phyloP scores from a whole-genome alignment of 2,888 invertebrate species.

The Isotomurus palustris region DNA sequence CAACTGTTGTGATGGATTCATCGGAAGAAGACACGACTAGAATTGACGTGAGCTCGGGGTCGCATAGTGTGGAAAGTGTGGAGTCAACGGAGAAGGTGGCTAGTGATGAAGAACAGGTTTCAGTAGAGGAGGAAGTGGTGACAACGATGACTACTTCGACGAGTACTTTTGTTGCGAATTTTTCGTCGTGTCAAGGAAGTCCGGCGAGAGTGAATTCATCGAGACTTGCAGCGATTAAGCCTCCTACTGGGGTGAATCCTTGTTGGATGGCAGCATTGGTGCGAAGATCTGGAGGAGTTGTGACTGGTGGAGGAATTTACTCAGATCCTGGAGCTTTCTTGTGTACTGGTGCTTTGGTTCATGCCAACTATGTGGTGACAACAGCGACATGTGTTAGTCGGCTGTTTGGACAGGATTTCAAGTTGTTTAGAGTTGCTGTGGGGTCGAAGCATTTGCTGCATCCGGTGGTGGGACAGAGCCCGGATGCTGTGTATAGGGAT shows the following conservation, averaged over 20 bases:
- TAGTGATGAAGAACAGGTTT: not conserved
- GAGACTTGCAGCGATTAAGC: slow-evolving; percentile 19
- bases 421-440: slow-evolving; percentile 34
- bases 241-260: not conserved
- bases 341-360: slow-evolving; percentile 35
- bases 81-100: not conserved
- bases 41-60: too few species aligned
- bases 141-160: not conserved
- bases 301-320: too few species aligned
- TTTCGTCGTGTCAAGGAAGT: not conserved
- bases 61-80: slow-evolving; percentile 2
- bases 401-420: slow-evolving; percentile 38
- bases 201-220: slow-evolving; percentile 8
- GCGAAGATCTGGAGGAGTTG: slow-evolving; percentile 24
- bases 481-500: slow-evolving; percentile 35
- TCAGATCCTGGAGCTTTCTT: slow-evolving; percentile 42
- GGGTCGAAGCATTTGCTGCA: slow-evolving; percentile 27
- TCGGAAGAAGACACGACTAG: slow-evolving; percentile 2
- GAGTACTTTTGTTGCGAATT: not conserved
- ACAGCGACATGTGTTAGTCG: slow-evolving; percentile 42
- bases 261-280: slow-evolving; percentile 44
- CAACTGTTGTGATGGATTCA: not conserved
- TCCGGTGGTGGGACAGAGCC: slow-evolving; percentile 32
- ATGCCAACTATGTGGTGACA: slow-evolving; percentile 29
- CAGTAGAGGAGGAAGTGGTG: not conserved